Conservation (phyloP, 1,140 invertebrate genomes). For the Dreissena polymorpha region DNA sequence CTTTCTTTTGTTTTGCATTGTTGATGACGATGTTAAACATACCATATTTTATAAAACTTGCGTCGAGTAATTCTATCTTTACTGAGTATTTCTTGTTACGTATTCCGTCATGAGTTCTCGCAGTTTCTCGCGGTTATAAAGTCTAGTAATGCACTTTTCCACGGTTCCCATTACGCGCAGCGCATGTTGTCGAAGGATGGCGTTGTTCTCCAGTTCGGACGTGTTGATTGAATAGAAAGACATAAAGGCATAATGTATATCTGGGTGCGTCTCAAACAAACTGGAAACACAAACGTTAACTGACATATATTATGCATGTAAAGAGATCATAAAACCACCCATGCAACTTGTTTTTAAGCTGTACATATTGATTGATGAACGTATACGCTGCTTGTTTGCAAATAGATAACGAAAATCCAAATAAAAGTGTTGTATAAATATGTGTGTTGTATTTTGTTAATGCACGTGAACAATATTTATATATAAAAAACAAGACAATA, state of each 20-base stretch:
- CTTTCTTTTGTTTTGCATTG: no score
- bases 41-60: conserved; percentile 70
- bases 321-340: no score
- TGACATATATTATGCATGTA: no score
- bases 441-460: no score
- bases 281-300: conserved; percentile 74
- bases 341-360: no score
- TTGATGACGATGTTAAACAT: no score
- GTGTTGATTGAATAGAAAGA: conserved; percentile 80
- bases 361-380: no score
- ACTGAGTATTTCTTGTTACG: conserved; percentile 82
- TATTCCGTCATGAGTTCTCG: conserved; percentile 78
- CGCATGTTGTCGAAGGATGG: conserved; percentile 81
- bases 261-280: conserved; percentile 83
- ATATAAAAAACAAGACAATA: no score
- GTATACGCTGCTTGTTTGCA: no score
- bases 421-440: no score
- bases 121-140: conserved; percentile 81
- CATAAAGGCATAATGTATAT: conserved; percentile 82
- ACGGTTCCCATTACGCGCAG: conserved; percentile 83
- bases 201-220: conserved; percentile 81
- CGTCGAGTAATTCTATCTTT: conserved; percentile 81
- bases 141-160: conserved; percentile 81
- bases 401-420: no score
- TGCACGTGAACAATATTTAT: no score